These are phyloP conservation scores for Pantherophis alleghaniensis DNA, from an alignment of 2,797 vertebrate genomes.

Conservation along the genomic window DNA sequence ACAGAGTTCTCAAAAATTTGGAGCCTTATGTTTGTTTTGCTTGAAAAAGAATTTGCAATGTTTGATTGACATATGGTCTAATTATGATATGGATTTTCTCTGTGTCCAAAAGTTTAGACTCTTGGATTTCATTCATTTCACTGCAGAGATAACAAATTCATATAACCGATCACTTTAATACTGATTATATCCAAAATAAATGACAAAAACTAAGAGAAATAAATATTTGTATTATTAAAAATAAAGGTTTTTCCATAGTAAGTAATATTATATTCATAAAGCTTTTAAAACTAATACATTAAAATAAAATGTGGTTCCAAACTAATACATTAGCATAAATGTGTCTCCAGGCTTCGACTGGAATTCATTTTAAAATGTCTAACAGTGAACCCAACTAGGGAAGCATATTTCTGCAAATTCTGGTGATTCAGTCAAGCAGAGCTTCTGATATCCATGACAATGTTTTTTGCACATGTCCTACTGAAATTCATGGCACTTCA, in stretches of 20 bases:
- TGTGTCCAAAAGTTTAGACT: background rate
- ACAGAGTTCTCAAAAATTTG: background rate
- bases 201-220: background rate
- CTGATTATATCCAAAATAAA: background rate
- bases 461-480: background rate
- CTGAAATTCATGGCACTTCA: background rate
- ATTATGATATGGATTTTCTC: conserved; percentile 26
- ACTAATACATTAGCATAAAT: background rate
- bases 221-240: background rate
- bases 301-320: background rate
- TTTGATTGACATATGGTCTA: conserved; percentile 8
- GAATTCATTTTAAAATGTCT: background rate
- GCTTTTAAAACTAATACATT: background rate
- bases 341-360: background rate
- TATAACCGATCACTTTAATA: background rate
- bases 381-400: background rate
- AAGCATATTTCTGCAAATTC: background rate
- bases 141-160: conserved; percentile 33
- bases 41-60: conserved; percentile 9
- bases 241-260: background rate
- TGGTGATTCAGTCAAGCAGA: background rate
- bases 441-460: background rate
- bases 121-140: conserved; percentile 17
- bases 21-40: background rate
- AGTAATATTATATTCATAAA: background rate